Base-by-base conservation (phyloP, 2,888 invertebrate species). In the Globia sparganii region DNA sequence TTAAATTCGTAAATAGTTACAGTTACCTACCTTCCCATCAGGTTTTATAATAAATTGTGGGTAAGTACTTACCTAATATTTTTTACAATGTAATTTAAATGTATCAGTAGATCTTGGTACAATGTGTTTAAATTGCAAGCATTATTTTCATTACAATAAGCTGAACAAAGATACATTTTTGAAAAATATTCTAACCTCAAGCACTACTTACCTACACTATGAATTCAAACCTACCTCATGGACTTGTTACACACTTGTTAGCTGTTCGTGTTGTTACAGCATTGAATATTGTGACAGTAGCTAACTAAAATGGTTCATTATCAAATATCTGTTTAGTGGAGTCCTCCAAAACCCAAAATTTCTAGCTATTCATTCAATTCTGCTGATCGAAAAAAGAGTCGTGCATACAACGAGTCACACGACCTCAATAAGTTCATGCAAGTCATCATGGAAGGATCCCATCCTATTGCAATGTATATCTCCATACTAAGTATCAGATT, bases 401-500 rank as follows among this genome's bases (percentile, higher is more conserved):
- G 28, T 46, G 43, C 3, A 9, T 21, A 77, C 13, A 15, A 31
- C 4, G 40, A 77, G 40, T 40, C n/a, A 21, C n/a, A 15, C 25
- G 18, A 31, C 31, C n/a, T 31, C n/a, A 68, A 28, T 53, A 53
- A 77, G n/a, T 25, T 61, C 37, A 74, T 72, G 46, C 73, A 40
- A 61, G 37, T 72, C 46, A 49, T 59, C 4, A 40, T 40, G 31
- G 21, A 40, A 9, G 18, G 6, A 66, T 76, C 34, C 53, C 56
- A 31, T 15, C 18, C 69, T 76, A 28, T 0, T 6, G 21, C 6
- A 18, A 49, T 31, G 1, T 34, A 62, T 34, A 34, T 56, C 25
- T 59, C 4, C 3, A 70, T 25, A 34, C 15, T 68, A 68, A 34
- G 43, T 69, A 53, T 72, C 72, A 82, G 11, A 61, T 73, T 78